Percentiles rank a stretch among this genome's conserved stretches.
Evolutionary conservation across 2,113 vertebrate species (phyloP).

Genomic region (Eretmochelys imbricata): DNA sequence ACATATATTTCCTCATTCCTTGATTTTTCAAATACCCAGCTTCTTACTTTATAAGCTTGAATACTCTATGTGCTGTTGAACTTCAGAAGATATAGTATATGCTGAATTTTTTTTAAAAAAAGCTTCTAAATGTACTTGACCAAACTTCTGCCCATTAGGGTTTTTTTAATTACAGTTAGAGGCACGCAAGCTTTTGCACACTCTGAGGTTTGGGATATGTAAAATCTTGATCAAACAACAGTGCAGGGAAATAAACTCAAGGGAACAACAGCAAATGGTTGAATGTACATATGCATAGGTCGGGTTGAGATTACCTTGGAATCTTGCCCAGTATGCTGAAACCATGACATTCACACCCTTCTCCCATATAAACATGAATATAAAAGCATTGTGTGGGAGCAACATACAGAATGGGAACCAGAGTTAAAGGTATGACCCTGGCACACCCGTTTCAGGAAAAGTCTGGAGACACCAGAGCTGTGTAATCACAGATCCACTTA

Average conservation of each 20-base stretch:
- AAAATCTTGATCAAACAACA: background rate
- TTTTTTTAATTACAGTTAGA: background rate
- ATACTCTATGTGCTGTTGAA: background rate
- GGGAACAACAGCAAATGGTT: accelerated
- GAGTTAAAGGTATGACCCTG: background rate
- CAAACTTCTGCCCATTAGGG: background rate
- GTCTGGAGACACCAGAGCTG: background rate
- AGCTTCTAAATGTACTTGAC: background rate
- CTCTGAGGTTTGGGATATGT: background rate
- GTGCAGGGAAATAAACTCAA: accelerated
- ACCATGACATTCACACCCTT: background rate
- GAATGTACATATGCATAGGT: background rate
- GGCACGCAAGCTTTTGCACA: accelerated
- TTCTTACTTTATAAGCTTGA: background rate
- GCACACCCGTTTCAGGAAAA: background rate
- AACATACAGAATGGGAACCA: background rate
- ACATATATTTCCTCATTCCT: background rate
- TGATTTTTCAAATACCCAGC: background rate
- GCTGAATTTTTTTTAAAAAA: background rate
- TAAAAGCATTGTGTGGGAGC: accelerated
- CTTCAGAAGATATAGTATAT: background rate
- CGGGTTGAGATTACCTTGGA: background rate
- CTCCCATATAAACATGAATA: background rate
- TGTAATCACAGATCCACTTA: background rate
- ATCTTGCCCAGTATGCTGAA: background rate